Base-by-base conservation (phyloP, 2,888 invertebrate species). In the Rhagium mordax region DNA sequence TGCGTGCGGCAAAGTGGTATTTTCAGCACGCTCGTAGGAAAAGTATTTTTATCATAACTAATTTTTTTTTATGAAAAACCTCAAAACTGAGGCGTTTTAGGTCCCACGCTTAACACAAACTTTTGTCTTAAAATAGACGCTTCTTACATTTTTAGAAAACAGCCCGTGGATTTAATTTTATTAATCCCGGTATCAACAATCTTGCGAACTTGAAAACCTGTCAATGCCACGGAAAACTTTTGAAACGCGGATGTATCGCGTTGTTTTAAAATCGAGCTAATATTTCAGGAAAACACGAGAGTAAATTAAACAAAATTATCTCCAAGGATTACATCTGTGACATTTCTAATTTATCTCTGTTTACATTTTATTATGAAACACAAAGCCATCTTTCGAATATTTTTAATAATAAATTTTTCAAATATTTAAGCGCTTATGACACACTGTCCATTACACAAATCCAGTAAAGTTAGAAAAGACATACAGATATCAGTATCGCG, bases 311-410 rank as follows among this genome's bases (percentile, higher is more conserved):
- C 13, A 41, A 8, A 41, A 41, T 41, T 41, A 41, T 41, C 41
- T 41, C 6, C 4, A 27, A 41, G 41, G 41, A 10, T 41, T 41
- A 41, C 2, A 3, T 41, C 41, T 33, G 57, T 57, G 24, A 24
- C 55, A 55, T 55, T 24, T 59, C 15, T 33, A 29, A 16, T 16
- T 59, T 59, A 59, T 59, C 59, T 27, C 13, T 59, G 15, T 59
- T 59, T 59, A 59, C 59, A 59, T 27, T 59, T 21, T 59, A 18
- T 33, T 59, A 33, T 33, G 10, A 16, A 16, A 27, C 16, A 33
- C 18, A 16, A 29, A 29, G 18, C 13, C 15, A 13, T 13, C 8
- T 21, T 4, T 21, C n/a, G 8, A 10, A 16, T 7, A 24, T 24
- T 24, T 24, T n/a, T n/a, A n/a, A n/a, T n/a, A n/a, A 3, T 51